Evolutionary conservation across 2,797 vertebrate genomes (phyloP).

Genomic region (Alectoris magna): DNA sequence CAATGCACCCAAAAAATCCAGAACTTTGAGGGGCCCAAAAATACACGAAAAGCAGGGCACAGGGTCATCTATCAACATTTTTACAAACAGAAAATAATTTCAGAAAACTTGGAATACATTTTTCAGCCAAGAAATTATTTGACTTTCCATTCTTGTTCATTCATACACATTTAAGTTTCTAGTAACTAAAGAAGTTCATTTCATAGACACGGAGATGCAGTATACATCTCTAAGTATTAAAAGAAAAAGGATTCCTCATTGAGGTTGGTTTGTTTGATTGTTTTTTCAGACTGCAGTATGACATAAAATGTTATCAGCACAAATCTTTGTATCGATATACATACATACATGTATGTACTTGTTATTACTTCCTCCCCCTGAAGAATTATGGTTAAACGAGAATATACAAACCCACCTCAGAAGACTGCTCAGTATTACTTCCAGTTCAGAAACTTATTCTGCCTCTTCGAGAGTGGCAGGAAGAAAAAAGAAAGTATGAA

Average conservation of each 20-base stretch:
- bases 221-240: neutral
- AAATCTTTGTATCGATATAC: neutral
- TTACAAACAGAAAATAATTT: neutral
- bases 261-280: neutral
- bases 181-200: neutral
- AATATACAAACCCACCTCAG: constrained; percentile 9
- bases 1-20: neutral
- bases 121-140: neutral
- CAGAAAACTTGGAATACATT: neutral
- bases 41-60: neutral
- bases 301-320: neutral
- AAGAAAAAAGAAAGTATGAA: neutral
- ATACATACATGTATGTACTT: neutral
- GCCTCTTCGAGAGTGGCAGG: neutral
- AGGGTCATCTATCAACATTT: neutral
- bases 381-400: neutral
- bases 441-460: neutral
- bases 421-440: neutral
- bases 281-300: neutral
- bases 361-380: neutral
- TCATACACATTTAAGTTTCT: neutral
- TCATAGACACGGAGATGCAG: neutral
- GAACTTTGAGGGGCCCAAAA: neutral
- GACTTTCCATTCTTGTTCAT: neutral
- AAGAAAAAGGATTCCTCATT: neutral